Conservation (phyloP, 1,140 invertebrate genomes). For the Micrasema minimum region DNA sequence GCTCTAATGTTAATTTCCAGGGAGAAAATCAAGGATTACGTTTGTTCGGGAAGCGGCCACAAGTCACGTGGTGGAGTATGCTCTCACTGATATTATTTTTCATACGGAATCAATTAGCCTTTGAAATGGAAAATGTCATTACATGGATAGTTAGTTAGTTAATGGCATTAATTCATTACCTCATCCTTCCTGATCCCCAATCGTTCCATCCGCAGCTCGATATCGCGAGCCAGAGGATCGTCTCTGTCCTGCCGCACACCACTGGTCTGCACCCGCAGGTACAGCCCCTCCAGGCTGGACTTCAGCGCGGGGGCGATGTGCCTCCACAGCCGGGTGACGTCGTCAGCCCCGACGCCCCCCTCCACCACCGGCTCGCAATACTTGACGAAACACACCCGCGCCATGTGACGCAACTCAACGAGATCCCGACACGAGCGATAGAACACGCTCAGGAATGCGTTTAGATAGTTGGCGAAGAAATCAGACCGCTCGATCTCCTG, state of each 20-base stretch:
- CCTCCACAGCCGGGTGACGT: conserved; percentile 79
- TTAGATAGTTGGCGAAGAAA: conserved; percentile 83
- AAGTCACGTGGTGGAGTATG: no score
- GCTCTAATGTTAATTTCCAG: no score
- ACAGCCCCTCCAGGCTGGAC: conserved; percentile 79
- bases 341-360: conserved; percentile 67
- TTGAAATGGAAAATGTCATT: no score
- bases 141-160: no score
- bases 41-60: no score
- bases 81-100: no score
- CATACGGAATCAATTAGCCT: no score
- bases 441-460: conserved; percentile 83
- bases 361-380: conserved; percentile 80
- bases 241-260: conserved; percentile 54
- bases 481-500: conserved; percentile 64
- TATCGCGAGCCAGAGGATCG: conserved; percentile 55
- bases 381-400: conserved; percentile 74
- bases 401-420: conserved; percentile 80
- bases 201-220: conserved; percentile 54
- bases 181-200: conserved; percentile 48
- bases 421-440: conserved; percentile 83
- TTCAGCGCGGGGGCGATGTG: conserved; percentile 81
- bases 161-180: no score
- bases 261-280: conserved; percentile 72
- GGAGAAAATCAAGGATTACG: no score